Percentiles rank a stretch among this genome's conserved stretches.
Evolutionary conservation across 2,113 vertebrate genomes (phyloP).

Genomic region (Numenius arquata): DNA sequence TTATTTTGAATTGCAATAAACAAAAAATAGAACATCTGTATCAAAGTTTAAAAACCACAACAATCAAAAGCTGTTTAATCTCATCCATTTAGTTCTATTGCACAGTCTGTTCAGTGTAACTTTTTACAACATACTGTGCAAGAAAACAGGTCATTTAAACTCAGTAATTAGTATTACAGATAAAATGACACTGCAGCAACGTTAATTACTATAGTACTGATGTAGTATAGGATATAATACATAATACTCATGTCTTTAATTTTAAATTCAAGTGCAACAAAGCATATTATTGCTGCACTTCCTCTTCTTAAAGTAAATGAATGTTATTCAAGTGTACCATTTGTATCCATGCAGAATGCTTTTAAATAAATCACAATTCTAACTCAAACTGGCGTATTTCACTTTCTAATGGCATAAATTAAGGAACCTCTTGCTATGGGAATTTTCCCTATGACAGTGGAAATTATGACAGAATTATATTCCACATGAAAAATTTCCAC

Average conservation of each 20-base stretch:
- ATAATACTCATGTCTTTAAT: conserved; percentile 74
- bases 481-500: background rate
- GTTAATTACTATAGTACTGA: conserved; percentile 72
- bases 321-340: conserved; percentile 47
- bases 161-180: conserved; percentile 68
- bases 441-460: background rate
- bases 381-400: background rate
- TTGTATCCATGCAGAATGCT: background rate
- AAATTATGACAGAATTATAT: conserved; percentile 8
- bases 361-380: background rate
- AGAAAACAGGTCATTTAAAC: conserved; percentile 65
- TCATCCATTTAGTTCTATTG: conserved; percentile 1
- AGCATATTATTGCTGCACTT: conserved; percentile 69
- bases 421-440: background rate
- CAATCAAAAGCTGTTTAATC: background rate
- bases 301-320: conserved; percentile 73
- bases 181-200: conserved; percentile 62
- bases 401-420: background rate
- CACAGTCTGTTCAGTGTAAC: conserved; percentile 33
- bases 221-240: conserved; percentile 64
- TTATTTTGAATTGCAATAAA: conserved; percentile 25
- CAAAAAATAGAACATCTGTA: background rate
- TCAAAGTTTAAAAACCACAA: background rate
- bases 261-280: conserved; percentile 78
- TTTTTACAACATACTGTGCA: conserved; percentile 57